These are phyloP conservation scores for Drepana falcataria DNA, from an alignment of 2,888 invertebrate species.

Conservation along the genomic window DNA sequence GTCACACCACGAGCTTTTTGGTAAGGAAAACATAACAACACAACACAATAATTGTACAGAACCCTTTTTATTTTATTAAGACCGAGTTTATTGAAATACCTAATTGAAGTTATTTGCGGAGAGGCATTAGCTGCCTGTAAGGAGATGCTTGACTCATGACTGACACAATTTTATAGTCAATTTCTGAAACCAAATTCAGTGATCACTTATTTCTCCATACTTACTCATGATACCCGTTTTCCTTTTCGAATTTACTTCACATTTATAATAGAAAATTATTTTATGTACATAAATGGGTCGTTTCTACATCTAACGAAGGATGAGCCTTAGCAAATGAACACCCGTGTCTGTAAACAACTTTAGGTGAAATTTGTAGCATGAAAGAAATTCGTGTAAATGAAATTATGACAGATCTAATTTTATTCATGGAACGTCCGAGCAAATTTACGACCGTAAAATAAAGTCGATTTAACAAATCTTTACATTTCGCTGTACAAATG, in stretches of 20 bases:
- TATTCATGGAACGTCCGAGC: conserved; percentile 44
- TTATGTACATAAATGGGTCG: conserved; percentile 25
- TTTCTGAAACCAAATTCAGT: too few species aligned
- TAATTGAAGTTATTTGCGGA: too few species aligned
- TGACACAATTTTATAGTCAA: too few species aligned
- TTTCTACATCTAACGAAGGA: conserved; percentile 31
- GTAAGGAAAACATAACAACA: too few species aligned
- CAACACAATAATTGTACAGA: too few species aligned
- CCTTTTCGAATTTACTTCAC: background rate
- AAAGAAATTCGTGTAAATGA: conserved; percentile 46
- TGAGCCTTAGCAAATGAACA: conserved; percentile 33
- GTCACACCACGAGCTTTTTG: too few species aligned
- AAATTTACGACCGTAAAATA: conserved; percentile 41
- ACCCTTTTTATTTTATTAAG: too few species aligned
- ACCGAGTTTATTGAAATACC: too few species aligned
- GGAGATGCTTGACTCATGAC: too few species aligned
- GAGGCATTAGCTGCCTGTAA: too few species aligned
- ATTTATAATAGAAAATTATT: conserved; percentile 14
- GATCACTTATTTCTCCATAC: background rate
- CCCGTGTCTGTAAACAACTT: conserved; percentile 42
- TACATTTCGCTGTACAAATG: conserved; percentile 41
- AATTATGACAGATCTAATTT: conserved; percentile 53
- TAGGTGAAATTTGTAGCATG: conserved; percentile 36
- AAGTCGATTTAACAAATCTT: conserved; percentile 48
- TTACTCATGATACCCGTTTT: conserved; percentile 3